Conservation (phyloP, 2,113 vertebrate genomes). For the Bubo scandiacus region DNA sequence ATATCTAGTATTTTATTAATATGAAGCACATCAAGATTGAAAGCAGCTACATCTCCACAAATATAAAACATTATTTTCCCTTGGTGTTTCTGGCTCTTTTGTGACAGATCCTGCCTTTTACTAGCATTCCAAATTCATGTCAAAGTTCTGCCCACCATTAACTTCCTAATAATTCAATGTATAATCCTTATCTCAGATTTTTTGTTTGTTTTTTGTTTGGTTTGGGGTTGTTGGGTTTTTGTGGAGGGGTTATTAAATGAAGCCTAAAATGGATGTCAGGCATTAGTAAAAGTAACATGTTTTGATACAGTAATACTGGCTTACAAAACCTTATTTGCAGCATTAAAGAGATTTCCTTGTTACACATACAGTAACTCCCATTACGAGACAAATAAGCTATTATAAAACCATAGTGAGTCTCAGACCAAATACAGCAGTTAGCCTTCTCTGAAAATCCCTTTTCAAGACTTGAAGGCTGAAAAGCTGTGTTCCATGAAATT, state of each 20-base stretch:
- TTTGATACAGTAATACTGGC: not conserved
- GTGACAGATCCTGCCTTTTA: not conserved
- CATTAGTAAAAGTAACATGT: not conserved
- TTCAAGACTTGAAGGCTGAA: conserved; percentile 26
- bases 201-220: fast-evolving
- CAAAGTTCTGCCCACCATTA: not conserved
- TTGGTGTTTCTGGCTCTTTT: not conserved
- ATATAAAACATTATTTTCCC: not conserved
- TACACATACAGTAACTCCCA: not conserved
- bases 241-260: not conserved
- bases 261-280: not conserved
- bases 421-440: not conserved
- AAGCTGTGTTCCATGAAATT: conserved; percentile 30
- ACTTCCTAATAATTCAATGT: not conserved
- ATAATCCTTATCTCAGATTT: not conserved
- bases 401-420: conserved; percentile 12
- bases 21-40: not conserved
- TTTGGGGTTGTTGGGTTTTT: too few relatives aligned
- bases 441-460: not conserved
- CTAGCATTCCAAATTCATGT: not conserved
- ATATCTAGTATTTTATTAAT: not conserved
- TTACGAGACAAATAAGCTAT: conserved; percentile 21
- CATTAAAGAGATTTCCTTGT: not conserved
- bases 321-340: not conserved
- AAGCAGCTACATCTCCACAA: not conserved